Evolutionary conservation across 2,888 invertebrate species (phyloP).

Genomic region (Clunio marinus): DNA sequence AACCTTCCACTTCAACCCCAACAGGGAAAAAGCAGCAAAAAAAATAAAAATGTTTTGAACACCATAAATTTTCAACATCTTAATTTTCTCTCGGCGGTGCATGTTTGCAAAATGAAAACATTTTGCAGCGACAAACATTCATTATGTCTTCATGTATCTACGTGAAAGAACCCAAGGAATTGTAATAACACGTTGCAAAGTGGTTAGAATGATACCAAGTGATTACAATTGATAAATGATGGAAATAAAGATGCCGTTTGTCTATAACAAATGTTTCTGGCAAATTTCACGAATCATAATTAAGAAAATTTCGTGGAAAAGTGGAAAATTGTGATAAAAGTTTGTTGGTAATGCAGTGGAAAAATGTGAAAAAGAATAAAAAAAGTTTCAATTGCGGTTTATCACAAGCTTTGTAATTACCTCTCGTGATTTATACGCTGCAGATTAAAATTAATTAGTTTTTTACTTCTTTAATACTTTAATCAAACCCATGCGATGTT

Average conservation of each 20-base stretch:
- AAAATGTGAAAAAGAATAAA: not conserved
- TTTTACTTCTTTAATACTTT: too few species aligned
- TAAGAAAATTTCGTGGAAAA: not conserved
- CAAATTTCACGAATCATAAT: slow-evolving; percentile 6
- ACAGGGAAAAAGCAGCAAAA: not conserved
- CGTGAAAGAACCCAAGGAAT: too few species aligned
- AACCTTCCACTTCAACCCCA: not conserved
- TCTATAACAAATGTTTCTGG: not conserved
- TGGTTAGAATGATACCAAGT: too few species aligned
- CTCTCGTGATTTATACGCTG: slow-evolving; percentile 3
- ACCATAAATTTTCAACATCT: not conserved
- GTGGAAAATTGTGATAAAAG: not conserved
- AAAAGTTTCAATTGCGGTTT: not conserved
- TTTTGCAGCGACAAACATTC: too few species aligned
- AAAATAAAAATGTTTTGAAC: not conserved
- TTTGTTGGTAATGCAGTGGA: not conserved
- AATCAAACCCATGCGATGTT: not conserved
- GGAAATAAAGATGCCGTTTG: not conserved
- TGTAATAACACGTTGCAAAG: too few species aligned
- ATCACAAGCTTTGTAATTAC: not conserved
- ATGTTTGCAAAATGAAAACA: not conserved
- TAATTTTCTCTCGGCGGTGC: not conserved
- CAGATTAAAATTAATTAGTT: slow-evolving; percentile 9
- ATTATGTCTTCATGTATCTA: too few species aligned
- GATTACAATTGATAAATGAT: not conserved